Evolutionary conservation across 1,140 invertebrate genomes (phyloP).

Genomic region (Lucilia cuprina): DNA sequence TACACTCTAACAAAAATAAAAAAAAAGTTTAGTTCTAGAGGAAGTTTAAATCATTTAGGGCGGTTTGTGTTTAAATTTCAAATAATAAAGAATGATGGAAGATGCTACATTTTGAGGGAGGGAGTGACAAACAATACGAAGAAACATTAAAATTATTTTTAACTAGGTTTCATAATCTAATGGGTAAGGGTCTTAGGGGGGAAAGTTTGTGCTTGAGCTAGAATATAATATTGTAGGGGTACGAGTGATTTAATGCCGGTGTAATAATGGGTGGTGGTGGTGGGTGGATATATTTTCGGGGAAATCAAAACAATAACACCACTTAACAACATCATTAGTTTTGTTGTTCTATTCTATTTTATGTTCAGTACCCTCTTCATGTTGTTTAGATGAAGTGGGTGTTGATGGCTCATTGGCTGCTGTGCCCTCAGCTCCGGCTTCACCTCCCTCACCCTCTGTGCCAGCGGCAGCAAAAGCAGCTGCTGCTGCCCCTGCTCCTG

Average conservation of each 20-base stretch:
- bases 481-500: constrained; percentile 55
- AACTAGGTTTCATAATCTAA: background rate
- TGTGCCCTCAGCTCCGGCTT: constrained; percentile 33
- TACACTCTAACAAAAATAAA: too few relatives aligned
- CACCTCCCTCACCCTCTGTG: constrained; percentile 30
- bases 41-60: background rate
- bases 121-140: background rate
- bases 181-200: background rate
- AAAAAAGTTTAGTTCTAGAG: background rate
- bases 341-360: constrained; percentile 17
- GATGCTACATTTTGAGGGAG: background rate
- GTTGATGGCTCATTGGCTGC: constrained; percentile 36
- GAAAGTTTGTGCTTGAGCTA: too few relatives aligned
- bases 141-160: background rate
- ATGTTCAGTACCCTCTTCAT: constrained; percentile 57
- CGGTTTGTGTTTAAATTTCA: background rate
- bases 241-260: too few relatives aligned
- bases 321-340: constrained; percentile 21
- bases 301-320: background rate
- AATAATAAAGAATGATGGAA: background rate
- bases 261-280: background rate
- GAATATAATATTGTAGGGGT: too few relatives aligned
- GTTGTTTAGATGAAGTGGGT: constrained; percentile 44
- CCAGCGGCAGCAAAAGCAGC: constrained; percentile 47
- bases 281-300: background rate